phyloP scores from a whole-genome alignment of 2,888 invertebrate genomes.

The Galeopsomyia nigrocyanea region DNA sequence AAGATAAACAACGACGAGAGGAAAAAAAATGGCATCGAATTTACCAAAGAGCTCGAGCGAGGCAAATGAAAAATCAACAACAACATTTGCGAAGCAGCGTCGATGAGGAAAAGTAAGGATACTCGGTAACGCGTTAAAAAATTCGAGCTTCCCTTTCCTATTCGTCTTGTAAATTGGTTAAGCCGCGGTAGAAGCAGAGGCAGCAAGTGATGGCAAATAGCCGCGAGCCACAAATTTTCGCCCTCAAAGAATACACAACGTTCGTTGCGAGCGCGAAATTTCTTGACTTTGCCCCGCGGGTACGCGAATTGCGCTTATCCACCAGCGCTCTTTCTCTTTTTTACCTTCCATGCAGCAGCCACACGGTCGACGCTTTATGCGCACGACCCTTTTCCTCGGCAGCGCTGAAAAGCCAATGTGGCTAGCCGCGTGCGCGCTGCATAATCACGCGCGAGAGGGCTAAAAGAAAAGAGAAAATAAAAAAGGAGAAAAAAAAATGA shows the following conservation, averaged over 20 bases:
- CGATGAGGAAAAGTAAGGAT: not conserved
- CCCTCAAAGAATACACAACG: conserved; percentile 1
- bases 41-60: no score
- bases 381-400: not conserved
- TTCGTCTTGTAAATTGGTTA: not conserved
- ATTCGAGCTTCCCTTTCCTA: conserved; percentile 15
- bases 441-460: no score
- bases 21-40: no score
- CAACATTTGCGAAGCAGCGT: no score
- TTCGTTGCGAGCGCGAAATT: conserved; percentile 2
- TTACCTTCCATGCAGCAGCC: not conserved
- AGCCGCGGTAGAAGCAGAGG: no score
- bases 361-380: not conserved
- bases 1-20: no score
- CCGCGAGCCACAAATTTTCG: conserved; percentile 37
- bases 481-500: no score
- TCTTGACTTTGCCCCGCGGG: conserved; percentile 27
- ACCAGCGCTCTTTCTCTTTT: conserved; percentile 2
- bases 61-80: conserved; percentile 34
- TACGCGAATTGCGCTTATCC: conserved; percentile 26
- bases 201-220: conserved; percentile 42
- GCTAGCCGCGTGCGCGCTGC: no score
- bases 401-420: not conserved
- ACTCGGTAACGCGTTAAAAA: not conserved
- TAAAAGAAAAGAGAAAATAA: no score